Conservation (phyloP, 1,140 invertebrate species). For the Drosophila ambigua region DNA sequence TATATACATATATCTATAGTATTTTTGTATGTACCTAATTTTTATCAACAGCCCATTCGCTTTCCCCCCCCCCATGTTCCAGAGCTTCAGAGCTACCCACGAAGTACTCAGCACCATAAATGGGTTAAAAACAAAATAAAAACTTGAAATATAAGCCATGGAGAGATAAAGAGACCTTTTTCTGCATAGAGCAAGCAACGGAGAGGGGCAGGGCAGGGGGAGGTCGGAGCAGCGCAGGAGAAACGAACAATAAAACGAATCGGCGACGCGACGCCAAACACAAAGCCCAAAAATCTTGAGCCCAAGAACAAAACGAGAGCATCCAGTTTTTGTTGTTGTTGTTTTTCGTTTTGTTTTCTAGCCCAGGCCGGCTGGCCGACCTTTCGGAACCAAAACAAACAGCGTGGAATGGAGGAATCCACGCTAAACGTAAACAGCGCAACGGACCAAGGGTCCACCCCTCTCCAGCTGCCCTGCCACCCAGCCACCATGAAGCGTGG, state of each 20-base stretch:
- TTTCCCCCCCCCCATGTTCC: too few species aligned
- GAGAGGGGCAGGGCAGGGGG: background rate
- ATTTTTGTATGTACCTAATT: too few species aligned
- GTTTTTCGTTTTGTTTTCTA: constrained; percentile 38
- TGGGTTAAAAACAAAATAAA: too few species aligned
- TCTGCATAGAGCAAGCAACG: background rate
- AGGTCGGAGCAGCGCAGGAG: background rate
- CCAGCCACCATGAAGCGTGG: too few species aligned
- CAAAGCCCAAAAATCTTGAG: constrained; percentile 63
- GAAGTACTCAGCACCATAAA: too few species aligned
- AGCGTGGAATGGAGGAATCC: constrained; percentile 72
- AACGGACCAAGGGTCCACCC: constrained; percentile 24
- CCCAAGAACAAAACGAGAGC: constrained; percentile 66
- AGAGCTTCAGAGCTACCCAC: too few species aligned
- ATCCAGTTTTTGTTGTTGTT: constrained; percentile 62
- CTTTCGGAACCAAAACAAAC: constrained; percentile 75
- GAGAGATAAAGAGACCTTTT: constrained; percentile 10
- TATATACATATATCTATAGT: too few species aligned
- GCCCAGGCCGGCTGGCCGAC: constrained; percentile 44
- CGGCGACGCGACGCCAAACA: constrained; percentile 20
- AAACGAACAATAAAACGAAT: constrained; percentile 7
- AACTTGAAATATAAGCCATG: constrained; percentile 14
- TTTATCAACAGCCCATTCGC: too few species aligned
- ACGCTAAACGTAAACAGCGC: constrained; percentile 77
- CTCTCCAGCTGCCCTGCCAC: too few species aligned